Percentiles rank a stretch among this genome's conserved stretches.
These are phyloP conservation scores for Corythornis madagascariensis DNA, from an alignment of 2,113 vertebrate genomes.

Conservation along the genomic window DNA sequence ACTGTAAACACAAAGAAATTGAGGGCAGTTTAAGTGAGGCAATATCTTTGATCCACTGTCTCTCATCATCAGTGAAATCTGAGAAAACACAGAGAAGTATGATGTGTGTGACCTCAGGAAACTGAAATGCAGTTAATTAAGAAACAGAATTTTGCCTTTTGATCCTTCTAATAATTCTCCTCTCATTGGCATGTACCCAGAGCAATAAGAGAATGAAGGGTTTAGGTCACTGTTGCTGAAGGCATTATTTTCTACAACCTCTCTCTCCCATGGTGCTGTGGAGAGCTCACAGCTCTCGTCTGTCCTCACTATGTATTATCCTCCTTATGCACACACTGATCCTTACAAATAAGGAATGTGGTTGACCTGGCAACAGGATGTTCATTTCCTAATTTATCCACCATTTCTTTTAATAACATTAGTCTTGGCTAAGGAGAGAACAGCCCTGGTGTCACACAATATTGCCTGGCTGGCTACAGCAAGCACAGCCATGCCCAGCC, in stretches of 20 bases:
- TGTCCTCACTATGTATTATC: conserved; percentile 7
- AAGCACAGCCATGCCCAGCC: neutral
- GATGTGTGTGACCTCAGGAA: conserved; percentile 24
- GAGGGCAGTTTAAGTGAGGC: conserved; percentile 9
- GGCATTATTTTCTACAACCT: conserved; percentile 29
- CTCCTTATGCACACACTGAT: neutral
- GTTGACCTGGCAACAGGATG: conserved; percentile 58
- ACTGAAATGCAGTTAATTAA: conserved; percentile 53
- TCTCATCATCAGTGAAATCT: conserved; percentile 22
- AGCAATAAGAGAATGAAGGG: neutral
- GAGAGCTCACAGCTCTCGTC: conserved; percentile 5
- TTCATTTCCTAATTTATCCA: conserved; percentile 44
- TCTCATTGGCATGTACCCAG: neutral
- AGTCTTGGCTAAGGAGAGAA: neutral
- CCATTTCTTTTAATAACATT: conserved; percentile 54
- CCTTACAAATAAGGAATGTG: conserved; percentile 30
- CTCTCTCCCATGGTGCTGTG: neutral
- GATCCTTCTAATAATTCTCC: conserved; percentile 30
- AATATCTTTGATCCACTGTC: conserved; percentile 17
- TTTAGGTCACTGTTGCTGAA: conserved; percentile 26
- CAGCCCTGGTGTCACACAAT: neutral
- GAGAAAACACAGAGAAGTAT: conserved; percentile 7
- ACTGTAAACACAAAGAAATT: conserved; percentile 33
- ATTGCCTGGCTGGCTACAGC: neutral
- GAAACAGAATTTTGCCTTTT: conserved; percentile 52